Percentiles rank a stretch among this genome's conserved stretches.
These are phyloP conservation scores for Lamellibrachia luymesi DNA, from an alignment of 1,140 invertebrate species.

Conservation along the genomic window DNA sequence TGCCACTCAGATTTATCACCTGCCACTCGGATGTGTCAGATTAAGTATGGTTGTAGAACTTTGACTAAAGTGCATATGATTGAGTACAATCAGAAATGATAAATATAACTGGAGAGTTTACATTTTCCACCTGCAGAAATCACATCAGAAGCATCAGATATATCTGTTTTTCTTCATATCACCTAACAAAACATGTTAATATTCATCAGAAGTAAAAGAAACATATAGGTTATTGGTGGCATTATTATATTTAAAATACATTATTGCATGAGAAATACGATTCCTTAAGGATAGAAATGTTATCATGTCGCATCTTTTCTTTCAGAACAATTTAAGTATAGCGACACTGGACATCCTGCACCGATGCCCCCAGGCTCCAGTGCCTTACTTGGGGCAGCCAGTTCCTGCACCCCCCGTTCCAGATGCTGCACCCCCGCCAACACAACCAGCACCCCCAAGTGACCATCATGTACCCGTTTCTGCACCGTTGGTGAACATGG, in stretches of 20 bases:
- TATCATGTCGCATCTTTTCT: slow-evolving; percentile 27
- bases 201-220: too few relatives aligned
- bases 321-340: slow-evolving; percentile 60
- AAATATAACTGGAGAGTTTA: too few relatives aligned
- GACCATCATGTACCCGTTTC: background rate
- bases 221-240: background rate
- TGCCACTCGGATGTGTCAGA: background rate
- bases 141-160: too few relatives aligned
- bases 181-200: too few relatives aligned
- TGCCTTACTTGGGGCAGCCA: slow-evolving; percentile 58
- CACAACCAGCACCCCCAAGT: background rate
- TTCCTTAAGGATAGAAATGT: slow-evolving; percentile 10
- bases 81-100: too few relatives aligned
- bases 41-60: too few relatives aligned
- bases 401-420: background rate
- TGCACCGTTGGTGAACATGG: background rate
- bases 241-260: background rate
- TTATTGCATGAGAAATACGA: too few relatives aligned
- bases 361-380: slow-evolving; percentile 60
- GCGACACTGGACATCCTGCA: slow-evolving; percentile 60
- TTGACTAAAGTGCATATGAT: too few relatives aligned
- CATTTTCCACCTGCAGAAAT: too few relatives aligned
- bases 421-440: background rate
- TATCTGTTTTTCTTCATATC: too few relatives aligned
- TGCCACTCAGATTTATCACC: background rate